phyloP scores from a whole-genome alignment of 2,113 vertebrate species.

The Oryctolagus cuniculus region DNA sequence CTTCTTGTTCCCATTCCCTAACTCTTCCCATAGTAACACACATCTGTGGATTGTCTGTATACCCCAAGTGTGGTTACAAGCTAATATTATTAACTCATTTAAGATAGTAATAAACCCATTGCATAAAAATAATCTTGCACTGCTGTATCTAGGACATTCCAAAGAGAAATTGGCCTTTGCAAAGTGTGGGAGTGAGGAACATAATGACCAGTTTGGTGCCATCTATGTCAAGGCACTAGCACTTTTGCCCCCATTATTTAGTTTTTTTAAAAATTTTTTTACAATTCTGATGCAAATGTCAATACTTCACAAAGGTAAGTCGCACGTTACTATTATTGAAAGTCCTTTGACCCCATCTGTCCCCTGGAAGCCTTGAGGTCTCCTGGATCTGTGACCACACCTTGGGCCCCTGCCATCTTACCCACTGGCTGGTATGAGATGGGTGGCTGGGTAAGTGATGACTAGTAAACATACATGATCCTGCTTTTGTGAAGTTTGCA shows the following conservation, averaged over 20 bases:
- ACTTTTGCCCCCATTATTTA: neutral
- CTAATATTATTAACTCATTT: neutral
- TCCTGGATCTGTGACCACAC: neutral
- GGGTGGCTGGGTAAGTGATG: neutral
- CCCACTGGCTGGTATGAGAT: neutral
- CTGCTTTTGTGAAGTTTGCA: neutral
- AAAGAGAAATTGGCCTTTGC: neutral
- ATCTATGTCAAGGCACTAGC: neutral
- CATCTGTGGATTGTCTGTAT: neutral
- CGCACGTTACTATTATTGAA: neutral
- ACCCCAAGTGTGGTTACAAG: neutral
- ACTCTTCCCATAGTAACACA: neutral
- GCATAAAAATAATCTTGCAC: neutral
- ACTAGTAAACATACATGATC: neutral
- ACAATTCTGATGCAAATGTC: neutral
- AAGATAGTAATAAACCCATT: slow-evolving; percentile 26
- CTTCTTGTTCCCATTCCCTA: neutral
- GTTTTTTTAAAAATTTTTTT: neutral
- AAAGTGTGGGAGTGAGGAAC: neutral
- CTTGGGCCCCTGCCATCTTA: neutral
- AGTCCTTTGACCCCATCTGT: neutral
- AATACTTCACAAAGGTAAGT: neutral
- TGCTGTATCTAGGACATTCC: slow-evolving; percentile 9
- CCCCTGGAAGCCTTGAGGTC: neutral
- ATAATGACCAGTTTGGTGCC: neutral